Base-by-base conservation (phyloP, 2,888 invertebrate species). In the Yponomeuta cagnagella region DNA sequence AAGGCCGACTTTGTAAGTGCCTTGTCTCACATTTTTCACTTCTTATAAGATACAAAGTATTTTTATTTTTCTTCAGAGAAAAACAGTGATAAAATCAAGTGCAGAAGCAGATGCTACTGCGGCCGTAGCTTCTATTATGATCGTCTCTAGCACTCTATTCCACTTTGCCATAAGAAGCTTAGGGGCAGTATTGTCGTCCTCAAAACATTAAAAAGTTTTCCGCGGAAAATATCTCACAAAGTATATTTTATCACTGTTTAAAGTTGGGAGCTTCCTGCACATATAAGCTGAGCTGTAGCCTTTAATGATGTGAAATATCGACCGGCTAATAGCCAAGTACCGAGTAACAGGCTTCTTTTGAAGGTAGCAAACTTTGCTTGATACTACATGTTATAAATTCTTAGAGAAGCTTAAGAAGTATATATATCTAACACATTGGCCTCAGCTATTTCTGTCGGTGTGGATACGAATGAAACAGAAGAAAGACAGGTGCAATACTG, bases 181-280 rank as follows among this genome's bases (percentile, higher is more conserved):
- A 83, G 81, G 77, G 77, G 76, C 72, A 72, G 72, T 80, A 82
- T 81, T 82, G 80, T 79, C 82, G 78, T 77, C 77, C 77, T 77
- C 79, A 82, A 80, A 82, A 82, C 87, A 88, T 89, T 90, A 87
- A 88, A 89, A 90, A 89, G 84, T 89, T 70, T 89, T 79, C 75
- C 81, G 75, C 78, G 77, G 79, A 78, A 80, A 82, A 82, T 78
- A 79, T 80, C 83, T 85, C 81, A 76, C 84, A 83, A 87, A 89
- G 86, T 84, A 85, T 84, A 85, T 88, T 89, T 89, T 89, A 89
- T 87, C 85, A 83, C 85, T 83, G 84, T 86, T 86, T 83, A 79
- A 85, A 86, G 87, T 86, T 84, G 70, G 75, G 78, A 83, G 81
- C 82, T 86, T 80, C 77, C 79, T 76, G 80, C 81, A 81, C 81